Evolutionary conservation across 1,140 invertebrate genomes (phyloP).

Genomic region (Drosophila ficusphila): DNA sequence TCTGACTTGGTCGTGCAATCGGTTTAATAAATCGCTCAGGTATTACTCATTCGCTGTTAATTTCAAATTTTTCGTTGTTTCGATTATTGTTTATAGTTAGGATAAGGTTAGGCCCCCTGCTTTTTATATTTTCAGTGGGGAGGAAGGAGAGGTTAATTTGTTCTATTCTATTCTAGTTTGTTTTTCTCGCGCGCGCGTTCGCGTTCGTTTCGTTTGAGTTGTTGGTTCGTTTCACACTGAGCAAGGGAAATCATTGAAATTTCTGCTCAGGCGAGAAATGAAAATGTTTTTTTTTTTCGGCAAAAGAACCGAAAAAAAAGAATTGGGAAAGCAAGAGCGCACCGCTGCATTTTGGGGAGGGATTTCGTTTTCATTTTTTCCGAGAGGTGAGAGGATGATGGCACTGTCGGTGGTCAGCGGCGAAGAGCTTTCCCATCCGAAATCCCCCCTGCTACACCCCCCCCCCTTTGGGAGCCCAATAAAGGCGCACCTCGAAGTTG

Average conservation of each 20-base stretch:
- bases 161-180: conserved; percentile 46
- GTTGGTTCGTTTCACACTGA: conserved; percentile 81
- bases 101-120: conserved; percentile 18
- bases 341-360: conserved; percentile 11
- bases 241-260: conserved; percentile 70
- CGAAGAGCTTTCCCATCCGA: conserved; percentile 52
- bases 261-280: conserved; percentile 72
- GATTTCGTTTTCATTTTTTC: background rate
- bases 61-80: conserved; percentile 52
- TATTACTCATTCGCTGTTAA: conserved; percentile 45
- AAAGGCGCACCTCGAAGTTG: conserved; percentile 54
- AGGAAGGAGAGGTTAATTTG: conserved; percentile 47
- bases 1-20: conserved; percentile 27
- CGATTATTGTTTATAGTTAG: conserved; percentile 67
- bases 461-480: background rate
- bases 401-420: conserved; percentile 54
- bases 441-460: too few relatives aligned
- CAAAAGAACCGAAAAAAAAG: background rate
- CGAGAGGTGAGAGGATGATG: conserved; percentile 17
- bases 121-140: background rate
- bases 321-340: conserved; percentile 34
- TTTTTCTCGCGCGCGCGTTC: conserved; percentile 57
- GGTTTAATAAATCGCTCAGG: conserved; percentile 42
- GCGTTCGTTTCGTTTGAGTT: conserved; percentile 80
- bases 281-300: conserved; percentile 29